A percentile compares a stretch with the other conserved stretches of the same genome.
Evolutionary conservation across 1,140 invertebrate species (phyloP).

Genomic region (Zaprionus gabonicus): DNA sequence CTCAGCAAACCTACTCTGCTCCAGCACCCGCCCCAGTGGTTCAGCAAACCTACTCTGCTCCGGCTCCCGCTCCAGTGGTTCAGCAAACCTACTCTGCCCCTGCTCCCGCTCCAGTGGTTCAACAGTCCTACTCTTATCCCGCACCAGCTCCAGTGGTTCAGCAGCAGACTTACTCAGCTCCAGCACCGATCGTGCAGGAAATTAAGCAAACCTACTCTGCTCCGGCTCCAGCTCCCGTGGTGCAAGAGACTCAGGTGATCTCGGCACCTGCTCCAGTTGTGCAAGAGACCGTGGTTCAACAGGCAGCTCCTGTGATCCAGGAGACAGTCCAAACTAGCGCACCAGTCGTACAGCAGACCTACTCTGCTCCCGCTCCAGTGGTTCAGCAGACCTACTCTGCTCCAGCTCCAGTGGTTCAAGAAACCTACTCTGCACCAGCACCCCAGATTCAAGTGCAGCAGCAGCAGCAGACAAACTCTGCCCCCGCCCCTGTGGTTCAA

Average conservation of each 20-base stretch:
- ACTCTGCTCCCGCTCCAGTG: conserved; percentile 37
- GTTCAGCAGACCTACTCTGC: conserved; percentile 26
- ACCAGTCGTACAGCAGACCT: conserved; percentile 12
- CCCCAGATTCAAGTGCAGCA: conserved; percentile 33
- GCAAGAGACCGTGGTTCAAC: conserved; percentile 38
- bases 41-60: conserved; percentile 39
- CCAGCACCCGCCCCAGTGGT: conserved; percentile 30
- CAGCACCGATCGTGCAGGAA: conserved; percentile 32
- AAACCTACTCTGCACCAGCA: conserved; percentile 32
- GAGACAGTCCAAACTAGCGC: conserved; percentile 21
- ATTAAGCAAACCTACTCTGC: conserved; percentile 34
- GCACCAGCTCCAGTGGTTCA: conserved; percentile 37
- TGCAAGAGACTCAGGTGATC: conserved; percentile 32
- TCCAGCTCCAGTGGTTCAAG: conserved; percentile 21
- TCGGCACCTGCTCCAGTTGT: conserved; percentile 31
- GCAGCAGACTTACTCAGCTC: conserved; percentile 25
- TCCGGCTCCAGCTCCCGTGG: conserved; percentile 22
- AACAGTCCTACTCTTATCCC: conserved; percentile 29
- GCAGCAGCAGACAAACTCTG: conserved; percentile 19
- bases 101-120: conserved; percentile 32
- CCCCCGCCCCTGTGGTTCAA: conserved; percentile 38
- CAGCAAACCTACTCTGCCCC: conserved; percentile 41
- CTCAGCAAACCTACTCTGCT: conserved; percentile 35
- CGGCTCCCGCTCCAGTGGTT: conserved; percentile 29
- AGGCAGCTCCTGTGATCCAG: conserved; percentile 14